Base-by-base conservation (phyloP, 2,113 vertebrate genomes). In the Melanerpes formicivorus region DNA sequence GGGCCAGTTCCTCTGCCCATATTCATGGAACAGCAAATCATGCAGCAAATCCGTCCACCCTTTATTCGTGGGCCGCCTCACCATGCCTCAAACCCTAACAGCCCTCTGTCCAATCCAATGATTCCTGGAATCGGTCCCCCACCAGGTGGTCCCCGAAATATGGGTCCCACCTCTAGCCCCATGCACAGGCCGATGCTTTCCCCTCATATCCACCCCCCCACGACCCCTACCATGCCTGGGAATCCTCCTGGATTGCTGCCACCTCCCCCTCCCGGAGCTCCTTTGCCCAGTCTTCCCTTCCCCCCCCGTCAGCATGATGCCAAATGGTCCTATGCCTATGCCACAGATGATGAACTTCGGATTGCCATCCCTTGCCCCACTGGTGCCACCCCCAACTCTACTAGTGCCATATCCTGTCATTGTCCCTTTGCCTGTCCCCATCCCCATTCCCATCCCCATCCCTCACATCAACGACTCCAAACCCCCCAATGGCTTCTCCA, bases 11-110 rank as follows among this genome's bases (percentile, higher is more conserved):
- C 99, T 55, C 97, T 99, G 93, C 99, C 99, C 93, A 97, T 99
- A 93, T 99, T 99, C 97, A 99, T 99, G 99, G 99, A 99, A 88
- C 99, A 99, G 95, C 99, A 99, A 97, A 99, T 99, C 97, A 99
- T 99, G 98, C 99, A 99, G 95, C 99, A 99, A 87, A 99, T 99
- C 52, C 98, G 99, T 58, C 98, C 98, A 16, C 98, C 99, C 1
- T 99, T 98, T 97, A 97, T 99, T 65, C 98, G 98, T 14, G 98
- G 98, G 76, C 98, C 96, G 2, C 98, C 96, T 73, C 99, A 99
- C 89, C 98, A 98, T 50, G 98, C 97, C 82, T 98, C 98, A 83
- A 99, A 98, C 93, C 98, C 98, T 69, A 99, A 99, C 90, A 99
- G 99, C 87, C 99, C 99, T 34, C 96, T 99, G 92, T 97, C 99